phyloP scores from a whole-genome alignment of 2,113 vertebrate genomes.

The Crotalus tigris region DNA sequence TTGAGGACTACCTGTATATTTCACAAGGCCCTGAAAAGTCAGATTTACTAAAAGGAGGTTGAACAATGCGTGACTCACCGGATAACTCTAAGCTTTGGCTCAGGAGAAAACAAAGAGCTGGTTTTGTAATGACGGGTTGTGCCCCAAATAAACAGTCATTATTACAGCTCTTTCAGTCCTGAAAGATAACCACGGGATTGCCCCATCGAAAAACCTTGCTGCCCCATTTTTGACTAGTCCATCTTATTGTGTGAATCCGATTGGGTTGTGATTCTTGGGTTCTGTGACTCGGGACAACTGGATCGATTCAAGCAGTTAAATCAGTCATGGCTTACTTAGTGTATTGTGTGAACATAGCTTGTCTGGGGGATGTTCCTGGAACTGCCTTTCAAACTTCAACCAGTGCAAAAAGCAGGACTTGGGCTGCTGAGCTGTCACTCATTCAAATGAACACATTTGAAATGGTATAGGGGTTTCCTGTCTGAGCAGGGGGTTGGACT shows the following conservation, averaged over 20 bases:
- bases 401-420: too few species aligned
- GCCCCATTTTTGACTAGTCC: background rate
- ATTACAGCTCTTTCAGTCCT: background rate
- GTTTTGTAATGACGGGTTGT: background rate
- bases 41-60: background rate
- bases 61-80: background rate
- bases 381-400: too few species aligned
- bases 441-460: too few species aligned
- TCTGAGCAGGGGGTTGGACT: too few species aligned
- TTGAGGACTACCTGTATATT: too few species aligned
- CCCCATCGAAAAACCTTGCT: background rate
- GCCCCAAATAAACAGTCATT: background rate
- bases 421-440: too few species aligned
- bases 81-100: background rate
- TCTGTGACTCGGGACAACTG: background rate
- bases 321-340: too few species aligned
- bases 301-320: background rate
- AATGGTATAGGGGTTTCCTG: too few species aligned
- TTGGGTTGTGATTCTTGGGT: background rate
- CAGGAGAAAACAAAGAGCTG: background rate
- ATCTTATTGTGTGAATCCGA: background rate
- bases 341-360: too few species aligned
- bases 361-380: too few species aligned
- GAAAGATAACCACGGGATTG: background rate
- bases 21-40: background rate